Conservation (phyloP, 2,113 vertebrate genomes). For the Lepidothrix coronata region DNA sequence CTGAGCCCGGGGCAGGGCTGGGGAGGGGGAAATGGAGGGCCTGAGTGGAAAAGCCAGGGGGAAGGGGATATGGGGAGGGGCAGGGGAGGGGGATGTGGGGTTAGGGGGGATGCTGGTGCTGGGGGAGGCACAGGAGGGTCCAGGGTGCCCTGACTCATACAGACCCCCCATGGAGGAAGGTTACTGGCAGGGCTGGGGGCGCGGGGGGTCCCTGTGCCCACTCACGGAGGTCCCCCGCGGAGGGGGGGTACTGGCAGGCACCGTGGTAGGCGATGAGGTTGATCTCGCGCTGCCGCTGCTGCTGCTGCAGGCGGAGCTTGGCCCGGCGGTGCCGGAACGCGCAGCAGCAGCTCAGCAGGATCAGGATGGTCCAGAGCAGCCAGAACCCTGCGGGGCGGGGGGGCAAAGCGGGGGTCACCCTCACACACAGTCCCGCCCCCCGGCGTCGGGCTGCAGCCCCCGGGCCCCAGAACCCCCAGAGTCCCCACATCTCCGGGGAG, state of each 20-base stretch:
- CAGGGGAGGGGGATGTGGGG: too few relatives aligned
- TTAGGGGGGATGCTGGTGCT: too few relatives aligned
- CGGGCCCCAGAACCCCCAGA: neutral
- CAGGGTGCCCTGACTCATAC: too few relatives aligned
- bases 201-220: neutral
- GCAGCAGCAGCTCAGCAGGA: conserved; percentile 95
- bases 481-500: neutral
- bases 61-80: too few relatives aligned
- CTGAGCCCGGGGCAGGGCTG: neutral
- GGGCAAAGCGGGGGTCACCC: neutral
- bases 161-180: neutral
- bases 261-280: conserved; percentile 94
- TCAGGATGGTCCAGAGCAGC: conserved; percentile 93
- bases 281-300: conserved; percentile 95
- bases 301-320: conserved; percentile 92
- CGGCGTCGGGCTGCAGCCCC: neutral
- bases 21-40: too few relatives aligned
- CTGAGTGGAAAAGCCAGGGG: too few relatives aligned
- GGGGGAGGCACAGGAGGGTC: too few relatives aligned
- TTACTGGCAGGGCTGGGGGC: too few relatives aligned
- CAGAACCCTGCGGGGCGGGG: conserved; percentile 87
- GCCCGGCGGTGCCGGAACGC: conserved; percentile 93
- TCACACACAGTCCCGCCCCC: neutral
- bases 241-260: conserved; percentile 80
- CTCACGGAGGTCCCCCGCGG: conserved; percentile 89